Conservation (phyloP, 2,797 vertebrate genomes). For the Sphenopsis melanotis region DNA sequence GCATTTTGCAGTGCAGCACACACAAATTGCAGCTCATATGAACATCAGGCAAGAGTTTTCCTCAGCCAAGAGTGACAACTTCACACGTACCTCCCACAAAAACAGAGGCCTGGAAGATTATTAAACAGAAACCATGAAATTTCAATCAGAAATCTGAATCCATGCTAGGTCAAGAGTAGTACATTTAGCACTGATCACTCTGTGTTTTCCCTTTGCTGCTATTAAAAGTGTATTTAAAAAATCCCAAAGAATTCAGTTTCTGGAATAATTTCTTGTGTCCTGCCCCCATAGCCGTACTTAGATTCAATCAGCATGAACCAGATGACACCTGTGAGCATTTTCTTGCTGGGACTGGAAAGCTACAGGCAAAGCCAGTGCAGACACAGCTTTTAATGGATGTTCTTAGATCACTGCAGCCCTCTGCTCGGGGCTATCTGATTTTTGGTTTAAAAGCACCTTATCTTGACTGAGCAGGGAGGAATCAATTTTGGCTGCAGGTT, state of each 20-base stretch:
- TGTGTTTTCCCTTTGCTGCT: background rate
- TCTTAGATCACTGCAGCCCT: background rate
- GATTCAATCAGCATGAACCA: background rate
- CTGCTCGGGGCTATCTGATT: background rate
- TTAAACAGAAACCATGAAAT: background rate
- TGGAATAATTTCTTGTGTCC: background rate
- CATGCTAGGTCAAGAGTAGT: background rate
- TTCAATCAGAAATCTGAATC: background rate
- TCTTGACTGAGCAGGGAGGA: background rate
- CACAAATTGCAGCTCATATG: background rate
- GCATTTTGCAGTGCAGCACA: background rate
- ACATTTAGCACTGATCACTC: background rate
- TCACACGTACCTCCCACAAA: fast-evolving
- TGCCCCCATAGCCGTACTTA: background rate
- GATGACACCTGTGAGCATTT: background rate
- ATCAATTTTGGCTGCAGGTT: background rate
- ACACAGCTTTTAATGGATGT: background rate
- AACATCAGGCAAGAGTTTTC: background rate
- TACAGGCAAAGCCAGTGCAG: background rate
- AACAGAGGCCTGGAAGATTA: background rate
- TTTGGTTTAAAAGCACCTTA: background rate
- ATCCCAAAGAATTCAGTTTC: background rate
- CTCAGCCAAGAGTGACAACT: background rate
- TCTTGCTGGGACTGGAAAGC: background rate
- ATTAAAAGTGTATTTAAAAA: background rate